Percentiles rank a stretch among this genome's conserved stretches.
Conservation (phyloP, 92 coral and sea anemone species). For the Paragorgia papillata region DNA sequence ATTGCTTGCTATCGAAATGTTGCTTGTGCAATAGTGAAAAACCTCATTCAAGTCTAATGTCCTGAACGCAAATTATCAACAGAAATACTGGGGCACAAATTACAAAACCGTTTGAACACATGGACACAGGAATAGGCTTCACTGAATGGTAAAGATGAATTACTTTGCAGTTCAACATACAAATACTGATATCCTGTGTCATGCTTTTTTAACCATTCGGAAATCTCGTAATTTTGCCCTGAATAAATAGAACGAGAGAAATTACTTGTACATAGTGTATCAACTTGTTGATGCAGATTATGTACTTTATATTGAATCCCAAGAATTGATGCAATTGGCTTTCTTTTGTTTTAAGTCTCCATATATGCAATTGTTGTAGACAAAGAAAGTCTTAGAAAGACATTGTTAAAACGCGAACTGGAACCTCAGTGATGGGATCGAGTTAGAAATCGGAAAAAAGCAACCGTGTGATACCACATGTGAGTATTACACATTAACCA, state of each 20-base stretch:
- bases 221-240: conserved; percentile 35
- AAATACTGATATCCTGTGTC: conserved; percentile 21
- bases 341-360: conserved; percentile 2
- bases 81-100: conserved; percentile 33
- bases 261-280: conserved; percentile 34
- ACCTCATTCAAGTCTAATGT: too few species aligned
- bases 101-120: conserved; percentile 39
- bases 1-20: too few species aligned
- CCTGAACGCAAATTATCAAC: neutral
- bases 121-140: neutral
- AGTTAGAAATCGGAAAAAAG: conserved; percentile 14
- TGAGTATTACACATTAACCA: conserved; percentile 37
- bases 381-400: conserved; percentile 35
- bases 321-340: conserved; percentile 33
- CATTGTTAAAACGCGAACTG: neutral
- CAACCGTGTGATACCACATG: conserved; percentile 35
- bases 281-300: conserved; percentile 14
- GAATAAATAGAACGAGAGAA: conserved; percentile 30
- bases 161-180: neutral
- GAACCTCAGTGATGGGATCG: conserved; percentile 33
- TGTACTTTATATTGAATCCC: conserved; percentile 4
- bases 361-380: conserved; percentile 24
- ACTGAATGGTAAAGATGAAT: neutral
- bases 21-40: too few species aligned
- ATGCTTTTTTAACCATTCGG: conserved; percentile 32